Percentiles rank a stretch among this genome's conserved stretches.
Conservation (phyloP, 2,888 invertebrate species). For the Phasia obesa region DNA sequence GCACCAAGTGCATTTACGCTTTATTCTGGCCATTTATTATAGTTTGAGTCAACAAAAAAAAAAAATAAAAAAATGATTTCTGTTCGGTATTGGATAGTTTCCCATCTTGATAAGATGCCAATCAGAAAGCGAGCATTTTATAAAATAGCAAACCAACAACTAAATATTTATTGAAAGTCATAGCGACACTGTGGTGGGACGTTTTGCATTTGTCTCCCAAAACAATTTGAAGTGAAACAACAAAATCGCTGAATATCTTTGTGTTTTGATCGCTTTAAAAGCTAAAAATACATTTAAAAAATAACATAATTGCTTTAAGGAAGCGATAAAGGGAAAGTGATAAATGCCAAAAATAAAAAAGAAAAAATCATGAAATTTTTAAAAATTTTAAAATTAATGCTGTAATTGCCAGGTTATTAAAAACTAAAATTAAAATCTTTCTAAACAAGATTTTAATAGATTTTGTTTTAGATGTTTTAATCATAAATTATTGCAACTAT, state of each 20-base stretch:
- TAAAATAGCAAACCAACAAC: conserved; percentile 48
- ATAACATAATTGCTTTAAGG: conserved; percentile 59
- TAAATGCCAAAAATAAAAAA: conserved; percentile 29
- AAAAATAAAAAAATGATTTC: conserved; percentile 74
- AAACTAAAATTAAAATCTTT: background rate
- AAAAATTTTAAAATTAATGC: background rate
- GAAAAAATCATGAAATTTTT: background rate
- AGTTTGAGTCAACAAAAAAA: conserved; percentile 53
- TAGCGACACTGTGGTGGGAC: conserved; percentile 24
- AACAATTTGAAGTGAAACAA: conserved; percentile 14
- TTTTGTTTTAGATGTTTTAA: conserved; percentile 2
- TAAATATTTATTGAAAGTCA: conserved; percentile 15
- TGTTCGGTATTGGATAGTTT: conserved; percentile 81
- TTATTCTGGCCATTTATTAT: conserved; percentile 51
- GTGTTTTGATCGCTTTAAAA: conserved; percentile 29
- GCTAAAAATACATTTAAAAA: conserved; percentile 49
- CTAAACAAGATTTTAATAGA: background rate
- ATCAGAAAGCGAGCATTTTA: conserved; percentile 76
- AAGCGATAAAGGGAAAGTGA: conserved; percentile 44
- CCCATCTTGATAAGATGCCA: conserved; percentile 82
- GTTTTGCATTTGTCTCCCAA: conserved; percentile 23
- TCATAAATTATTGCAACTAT: conserved; percentile 6
- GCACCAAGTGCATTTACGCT: conserved; percentile 46
- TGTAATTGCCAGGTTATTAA: background rate
- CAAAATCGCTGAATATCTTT: conserved; percentile 41